Evolutionary conservation across 2,888 invertebrate species (phyloP).

Genomic region (Nyleta sp.): DNA sequence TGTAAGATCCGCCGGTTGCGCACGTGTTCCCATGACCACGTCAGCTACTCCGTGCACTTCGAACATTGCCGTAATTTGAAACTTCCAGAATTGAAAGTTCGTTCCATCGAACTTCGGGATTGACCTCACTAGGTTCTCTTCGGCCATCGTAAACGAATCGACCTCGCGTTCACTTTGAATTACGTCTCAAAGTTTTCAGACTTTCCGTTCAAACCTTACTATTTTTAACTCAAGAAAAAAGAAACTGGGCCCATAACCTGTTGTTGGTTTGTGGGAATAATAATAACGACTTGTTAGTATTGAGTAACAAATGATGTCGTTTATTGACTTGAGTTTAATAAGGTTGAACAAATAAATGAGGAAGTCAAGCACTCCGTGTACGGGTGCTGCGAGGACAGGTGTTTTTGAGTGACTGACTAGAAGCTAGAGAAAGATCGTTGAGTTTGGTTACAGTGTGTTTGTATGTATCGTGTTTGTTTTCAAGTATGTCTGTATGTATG

Average conservation of each 20-base stretch:
- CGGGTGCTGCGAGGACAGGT: no score
- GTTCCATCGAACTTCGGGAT: background rate
- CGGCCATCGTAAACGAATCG: background rate
- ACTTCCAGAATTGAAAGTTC: background rate
- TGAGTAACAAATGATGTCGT: no score
- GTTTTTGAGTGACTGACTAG: no score
- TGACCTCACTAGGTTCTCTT: background rate
- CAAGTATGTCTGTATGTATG: no score
- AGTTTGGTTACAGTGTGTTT: no score
- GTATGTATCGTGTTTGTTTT: no score
- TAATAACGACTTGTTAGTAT: no score
- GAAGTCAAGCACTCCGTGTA: no score
- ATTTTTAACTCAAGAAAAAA: background rate
- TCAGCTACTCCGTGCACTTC: conserved; percentile 7
- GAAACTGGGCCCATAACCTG: background rate
- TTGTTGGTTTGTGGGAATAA: no score
- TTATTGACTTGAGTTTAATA: no score
- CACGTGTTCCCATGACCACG: conserved; percentile 16
- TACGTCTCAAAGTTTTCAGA: background rate
- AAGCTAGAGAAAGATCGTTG: no score
- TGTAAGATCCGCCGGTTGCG: conserved; percentile 21
- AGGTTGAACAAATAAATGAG: no score
- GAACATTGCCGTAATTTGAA: conserved; percentile 53
- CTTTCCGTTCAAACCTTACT: background rate
- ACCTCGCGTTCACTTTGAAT: background rate